Conservation (phyloP, 2,113 vertebrate species). For the Psophia crepitans region DNA sequence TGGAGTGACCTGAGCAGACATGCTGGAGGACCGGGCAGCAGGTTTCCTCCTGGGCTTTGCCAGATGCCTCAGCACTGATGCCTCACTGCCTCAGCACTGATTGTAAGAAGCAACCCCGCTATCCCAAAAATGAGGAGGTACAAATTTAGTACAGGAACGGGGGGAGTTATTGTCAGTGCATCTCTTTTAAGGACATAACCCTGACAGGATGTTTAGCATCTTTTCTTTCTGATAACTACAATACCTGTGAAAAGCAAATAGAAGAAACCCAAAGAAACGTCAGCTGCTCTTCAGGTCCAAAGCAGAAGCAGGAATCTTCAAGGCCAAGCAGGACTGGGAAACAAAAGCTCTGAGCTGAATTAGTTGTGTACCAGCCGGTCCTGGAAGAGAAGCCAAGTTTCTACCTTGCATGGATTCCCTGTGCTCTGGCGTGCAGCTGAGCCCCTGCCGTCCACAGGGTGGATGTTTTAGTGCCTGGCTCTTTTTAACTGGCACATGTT, state of each 20-base stretch:
- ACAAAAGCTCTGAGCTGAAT: background rate
- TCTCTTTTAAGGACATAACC: background rate
- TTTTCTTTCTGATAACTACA: background rate
- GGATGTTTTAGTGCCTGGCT: conserved; percentile 80
- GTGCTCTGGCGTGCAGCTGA: conserved; percentile 69
- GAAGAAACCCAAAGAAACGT: background rate
- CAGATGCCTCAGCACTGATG: no score
- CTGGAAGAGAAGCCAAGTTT: conserved; percentile 38
- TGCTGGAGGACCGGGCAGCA: background rate
- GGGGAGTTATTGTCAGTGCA: background rate
- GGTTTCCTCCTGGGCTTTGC: background rate
- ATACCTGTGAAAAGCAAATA: background rate
- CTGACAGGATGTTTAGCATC: background rate
- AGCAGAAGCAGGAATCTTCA: background rate
- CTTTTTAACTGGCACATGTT: conserved; percentile 84
- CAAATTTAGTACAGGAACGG: background rate
- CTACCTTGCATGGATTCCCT: conserved; percentile 41
- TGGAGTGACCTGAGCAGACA: background rate
- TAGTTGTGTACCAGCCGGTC: background rate
- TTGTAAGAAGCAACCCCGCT: background rate
- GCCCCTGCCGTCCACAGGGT: conserved; percentile 52
- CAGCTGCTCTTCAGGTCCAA: background rate
- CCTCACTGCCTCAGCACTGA: background rate
- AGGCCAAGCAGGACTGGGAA: background rate
- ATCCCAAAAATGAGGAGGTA: background rate